A percentile compares a stretch with the other conserved stretches of the same genome.
Conservation (phyloP, 2,888 invertebrate species). For the Amitus sp. region DNA sequence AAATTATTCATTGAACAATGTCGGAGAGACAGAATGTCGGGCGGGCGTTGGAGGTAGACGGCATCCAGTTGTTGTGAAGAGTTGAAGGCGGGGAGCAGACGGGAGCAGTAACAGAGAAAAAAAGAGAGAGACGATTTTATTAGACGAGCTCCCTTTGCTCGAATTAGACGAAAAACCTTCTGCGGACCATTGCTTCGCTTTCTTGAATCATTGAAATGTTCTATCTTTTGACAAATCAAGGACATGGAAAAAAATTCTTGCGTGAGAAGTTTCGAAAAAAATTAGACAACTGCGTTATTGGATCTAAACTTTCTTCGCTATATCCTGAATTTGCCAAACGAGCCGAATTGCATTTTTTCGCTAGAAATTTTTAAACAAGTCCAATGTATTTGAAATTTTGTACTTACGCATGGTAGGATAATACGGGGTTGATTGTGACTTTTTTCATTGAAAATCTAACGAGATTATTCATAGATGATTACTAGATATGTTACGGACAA, state of each 20-base stretch:
- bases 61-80: slow-evolving; percentile 66
- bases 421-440: background rate
- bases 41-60: slow-evolving; percentile 65
- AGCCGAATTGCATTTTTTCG: too few relatives aligned
- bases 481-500: background rate
- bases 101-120: slow-evolving; percentile 66
- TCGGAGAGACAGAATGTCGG: slow-evolving; percentile 65
- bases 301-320: too few relatives aligned
- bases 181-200: background rate
- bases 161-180: too few relatives aligned
- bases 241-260: background rate
- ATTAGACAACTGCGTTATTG: too few relatives aligned
- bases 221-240: too few relatives aligned
- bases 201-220: too few relatives aligned
- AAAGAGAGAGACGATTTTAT: slow-evolving; percentile 63
- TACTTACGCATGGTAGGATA: background rate
- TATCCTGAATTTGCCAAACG: too few relatives aligned
- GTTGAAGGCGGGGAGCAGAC: slow-evolving; percentile 65
- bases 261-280: background rate
- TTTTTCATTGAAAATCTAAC: background rate
- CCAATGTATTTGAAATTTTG: background rate
- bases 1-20: slow-evolving; percentile 36
- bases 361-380: too few relatives aligned
- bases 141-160: slow-evolving; percentile 55
- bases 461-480: background rate